These are phyloP conservation scores for Pristionchus japonicus DNA, from an alignment of 2,888 invertebrate genomes.

Conservation along the genomic window DNA sequence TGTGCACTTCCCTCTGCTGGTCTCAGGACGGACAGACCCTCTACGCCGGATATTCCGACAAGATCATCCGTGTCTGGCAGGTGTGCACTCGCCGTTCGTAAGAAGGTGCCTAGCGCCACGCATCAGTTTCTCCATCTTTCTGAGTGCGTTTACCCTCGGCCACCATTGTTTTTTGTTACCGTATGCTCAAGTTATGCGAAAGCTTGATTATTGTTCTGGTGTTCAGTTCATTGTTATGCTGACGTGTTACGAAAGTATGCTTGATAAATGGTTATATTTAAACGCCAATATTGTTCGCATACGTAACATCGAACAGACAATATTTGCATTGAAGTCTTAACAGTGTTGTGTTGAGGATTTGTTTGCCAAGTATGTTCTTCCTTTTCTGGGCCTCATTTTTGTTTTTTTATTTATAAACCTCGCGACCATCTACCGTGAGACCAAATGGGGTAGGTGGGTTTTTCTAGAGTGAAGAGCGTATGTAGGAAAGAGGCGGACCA, in stretches of 20 bases:
- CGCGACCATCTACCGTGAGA: no score
- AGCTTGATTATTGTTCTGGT: conserved; percentile 24
- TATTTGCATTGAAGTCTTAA: neutral
- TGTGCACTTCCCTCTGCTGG: conserved; percentile 84
- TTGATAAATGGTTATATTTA: conserved; percentile 27
- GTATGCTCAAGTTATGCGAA: conserved; percentile 17
- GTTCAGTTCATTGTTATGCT: neutral
- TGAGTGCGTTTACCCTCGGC: conserved; percentile 23
- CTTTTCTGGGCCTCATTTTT: no score
- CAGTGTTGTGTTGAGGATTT: neutral
- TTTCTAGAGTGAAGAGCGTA: no score
- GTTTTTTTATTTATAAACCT: no score
- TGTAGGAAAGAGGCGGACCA: no score
- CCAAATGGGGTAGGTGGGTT: no score
- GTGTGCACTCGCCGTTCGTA: conserved; percentile 79
- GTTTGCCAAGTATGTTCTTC: neutral
- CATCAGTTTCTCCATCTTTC: conserved; percentile 32
- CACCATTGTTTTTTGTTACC: conserved; percentile 44
- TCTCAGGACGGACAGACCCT: conserved; percentile 91
- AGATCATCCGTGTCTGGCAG: conserved; percentile 98
- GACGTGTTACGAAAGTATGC: conserved; percentile 1
- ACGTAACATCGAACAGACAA: neutral
- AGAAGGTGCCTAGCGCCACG: conserved; percentile 7
- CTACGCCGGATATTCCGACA: conserved; percentile 94
- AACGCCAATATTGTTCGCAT: neutral